Evolutionary conservation across 1,140 invertebrate species (phyloP).

Genomic region (Zaprionus vittiger): DNA sequence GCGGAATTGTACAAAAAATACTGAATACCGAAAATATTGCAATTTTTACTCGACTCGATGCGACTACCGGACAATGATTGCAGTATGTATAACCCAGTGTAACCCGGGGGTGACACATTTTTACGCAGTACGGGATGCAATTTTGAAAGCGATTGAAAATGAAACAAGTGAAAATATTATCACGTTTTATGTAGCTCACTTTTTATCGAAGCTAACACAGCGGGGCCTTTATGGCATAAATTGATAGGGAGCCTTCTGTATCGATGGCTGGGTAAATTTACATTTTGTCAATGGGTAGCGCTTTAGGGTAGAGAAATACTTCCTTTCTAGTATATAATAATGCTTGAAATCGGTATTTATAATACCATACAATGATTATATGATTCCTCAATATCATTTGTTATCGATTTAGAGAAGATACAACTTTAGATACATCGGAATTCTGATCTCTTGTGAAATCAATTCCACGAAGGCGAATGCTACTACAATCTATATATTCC

Average conservation of each 20-base stretch:
- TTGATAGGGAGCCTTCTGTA: neutral
- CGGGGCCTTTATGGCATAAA: neutral
- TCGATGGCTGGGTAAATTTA: neutral
- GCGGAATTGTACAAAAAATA: neutral
- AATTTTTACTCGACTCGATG: conserved; percentile 1
- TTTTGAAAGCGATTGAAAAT: neutral
- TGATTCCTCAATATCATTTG: too few relatives aligned
- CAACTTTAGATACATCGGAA: too few relatives aligned
- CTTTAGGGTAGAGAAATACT: neutral
- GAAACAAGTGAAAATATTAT: neutral
- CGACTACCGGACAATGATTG: neutral
- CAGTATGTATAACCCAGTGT: neutral
- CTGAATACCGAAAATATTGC: neutral
- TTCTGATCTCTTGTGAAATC: too few relatives aligned
- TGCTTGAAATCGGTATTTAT: too few relatives aligned
- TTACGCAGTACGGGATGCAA: too few relatives aligned
- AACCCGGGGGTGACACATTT: neutral
- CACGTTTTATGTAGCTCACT: neutral
- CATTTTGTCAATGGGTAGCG: neutral
- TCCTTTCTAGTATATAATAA: neutral
- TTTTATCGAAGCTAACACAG: neutral
- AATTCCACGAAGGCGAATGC: too few relatives aligned
- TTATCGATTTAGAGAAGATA: too few relatives aligned
- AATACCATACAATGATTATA: too few relatives aligned
- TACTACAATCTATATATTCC: too few relatives aligned